Evolutionary conservation across 2,113 vertebrate species (phyloP).

Genomic region (Cyanistes caeruleus): DNA sequence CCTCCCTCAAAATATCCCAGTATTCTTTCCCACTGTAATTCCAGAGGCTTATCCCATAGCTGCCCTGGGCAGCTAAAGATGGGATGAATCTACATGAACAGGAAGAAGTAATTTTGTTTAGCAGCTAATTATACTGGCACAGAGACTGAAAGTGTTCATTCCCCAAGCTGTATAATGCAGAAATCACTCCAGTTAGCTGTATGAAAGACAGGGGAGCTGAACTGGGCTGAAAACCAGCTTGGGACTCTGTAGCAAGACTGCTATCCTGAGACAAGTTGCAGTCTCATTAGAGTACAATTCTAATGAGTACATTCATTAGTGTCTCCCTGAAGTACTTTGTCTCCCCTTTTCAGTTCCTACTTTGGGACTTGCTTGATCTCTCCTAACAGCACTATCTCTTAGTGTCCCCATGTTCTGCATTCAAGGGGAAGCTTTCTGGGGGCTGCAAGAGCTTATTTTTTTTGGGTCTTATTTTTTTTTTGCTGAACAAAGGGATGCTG

Average conservation of each 20-base stretch:
- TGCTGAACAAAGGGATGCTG: neutral
- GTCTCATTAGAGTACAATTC: neutral
- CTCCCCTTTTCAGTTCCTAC: neutral
- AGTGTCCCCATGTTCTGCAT: neutral
- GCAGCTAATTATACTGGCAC: neutral
- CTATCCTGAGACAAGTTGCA: neutral
- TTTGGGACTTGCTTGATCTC: neutral
- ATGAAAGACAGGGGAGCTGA: neutral
- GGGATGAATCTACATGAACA: neutral
- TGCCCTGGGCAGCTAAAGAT: neutral
- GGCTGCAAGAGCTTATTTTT: neutral
- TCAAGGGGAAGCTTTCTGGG: fast-evolving
- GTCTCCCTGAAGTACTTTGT: neutral
- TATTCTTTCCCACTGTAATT: neutral
- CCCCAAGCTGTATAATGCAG: neutral
- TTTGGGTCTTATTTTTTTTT: too few relatives aligned
- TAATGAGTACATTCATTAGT: neutral
- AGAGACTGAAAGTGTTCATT: neutral
- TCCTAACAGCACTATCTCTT: neutral
- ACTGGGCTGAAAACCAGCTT: neutral
- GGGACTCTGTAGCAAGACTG: fast-evolving
- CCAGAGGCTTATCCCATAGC: neutral
- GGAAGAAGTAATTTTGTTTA: neutral
- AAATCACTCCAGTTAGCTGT: neutral
- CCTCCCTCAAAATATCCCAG: neutral